A percentile compares a stretch with the other conserved stretches of the same genome.
Conservation (phyloP, 2,113 vertebrate genomes). For the human (Homo sapiens) region DNA sequence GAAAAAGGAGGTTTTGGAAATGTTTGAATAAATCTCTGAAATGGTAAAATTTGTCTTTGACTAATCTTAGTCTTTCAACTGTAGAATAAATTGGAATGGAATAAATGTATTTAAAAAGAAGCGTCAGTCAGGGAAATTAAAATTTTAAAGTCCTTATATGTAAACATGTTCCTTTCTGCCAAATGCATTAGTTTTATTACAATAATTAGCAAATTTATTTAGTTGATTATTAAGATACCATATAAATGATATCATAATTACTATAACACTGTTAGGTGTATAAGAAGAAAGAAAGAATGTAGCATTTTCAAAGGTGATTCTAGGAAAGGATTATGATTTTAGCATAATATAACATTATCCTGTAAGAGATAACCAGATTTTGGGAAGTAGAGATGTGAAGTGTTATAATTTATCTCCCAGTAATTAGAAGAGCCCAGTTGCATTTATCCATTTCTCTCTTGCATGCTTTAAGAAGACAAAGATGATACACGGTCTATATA, state of each 20-base stretch:
- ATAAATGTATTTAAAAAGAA: neutral
- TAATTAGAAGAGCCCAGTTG: neutral
- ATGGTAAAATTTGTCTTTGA: neutral
- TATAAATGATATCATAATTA: constrained; percentile 14
- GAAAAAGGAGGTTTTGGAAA: neutral
- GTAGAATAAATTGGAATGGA: neutral
- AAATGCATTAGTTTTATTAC: constrained; percentile 47
- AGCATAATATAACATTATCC: neutral
- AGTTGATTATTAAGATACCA: neutral
- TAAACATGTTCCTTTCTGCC: neutral
- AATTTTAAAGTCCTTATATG: neutral
- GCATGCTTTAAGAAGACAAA: neutral
- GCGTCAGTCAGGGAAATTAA: neutral
- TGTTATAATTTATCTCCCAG: neutral
- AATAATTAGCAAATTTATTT: constrained; percentile 49
- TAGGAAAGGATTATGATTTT: neutral
- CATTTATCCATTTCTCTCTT: neutral
- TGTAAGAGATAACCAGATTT: neutral
- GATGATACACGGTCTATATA: no score
- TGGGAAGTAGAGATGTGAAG: neutral
- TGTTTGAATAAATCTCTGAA: constrained; percentile 4
- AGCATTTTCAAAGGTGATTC: neutral
- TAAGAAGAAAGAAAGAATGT: neutral
- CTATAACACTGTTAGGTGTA: neutral
- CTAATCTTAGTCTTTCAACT: neutral